Percentiles rank a stretch among this genome's conserved stretches.
Conservation (phyloP, 2,888 invertebrate genomes). For the Euplexia lucipara region DNA sequence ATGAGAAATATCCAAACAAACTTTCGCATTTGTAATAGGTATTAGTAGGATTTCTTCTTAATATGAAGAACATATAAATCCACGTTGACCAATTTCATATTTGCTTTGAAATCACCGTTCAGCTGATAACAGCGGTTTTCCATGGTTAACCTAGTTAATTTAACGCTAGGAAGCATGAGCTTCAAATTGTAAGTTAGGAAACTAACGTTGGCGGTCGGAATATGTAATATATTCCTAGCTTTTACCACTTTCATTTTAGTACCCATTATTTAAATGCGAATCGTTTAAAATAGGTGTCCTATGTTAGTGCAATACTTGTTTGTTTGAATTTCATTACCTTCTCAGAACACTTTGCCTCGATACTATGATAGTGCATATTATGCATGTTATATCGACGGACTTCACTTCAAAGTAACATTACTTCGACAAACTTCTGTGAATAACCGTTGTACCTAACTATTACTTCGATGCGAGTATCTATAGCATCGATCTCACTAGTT, state of each 20-base stretch:
- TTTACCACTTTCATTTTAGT: slow-evolving; percentile 35
- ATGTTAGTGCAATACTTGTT: slow-evolving; percentile 16
- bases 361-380: too few relatives aligned
- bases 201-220: not conserved
- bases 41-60: not conserved
- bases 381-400: too few relatives aligned
- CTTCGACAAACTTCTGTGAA: too few relatives aligned
- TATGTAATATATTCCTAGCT: slow-evolving; percentile 15
- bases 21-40: too few relatives aligned
- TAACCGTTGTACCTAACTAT: too few relatives aligned
- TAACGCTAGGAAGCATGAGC: slow-evolving; percentile 11
- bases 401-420: too few relatives aligned
- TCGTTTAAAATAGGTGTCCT: slow-evolving; percentile 36
- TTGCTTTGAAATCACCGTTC: slow-evolving; percentile 4
- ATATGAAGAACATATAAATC: not conserved
- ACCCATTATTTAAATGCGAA: slow-evolving; percentile 38
- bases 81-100: not conserved
- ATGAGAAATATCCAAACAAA: too few relatives aligned
- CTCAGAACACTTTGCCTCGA: too few relatives aligned
- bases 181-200: slow-evolving; percentile 14
- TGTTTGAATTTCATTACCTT: too few relatives aligned
- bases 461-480: too few relatives aligned
- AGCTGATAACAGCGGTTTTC: not conserved
- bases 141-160: not conserved
- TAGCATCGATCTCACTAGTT: too few relatives aligned